Base-by-base conservation (phyloP, 2,888 invertebrate genomes). In the Pegoplata infirma region DNA sequence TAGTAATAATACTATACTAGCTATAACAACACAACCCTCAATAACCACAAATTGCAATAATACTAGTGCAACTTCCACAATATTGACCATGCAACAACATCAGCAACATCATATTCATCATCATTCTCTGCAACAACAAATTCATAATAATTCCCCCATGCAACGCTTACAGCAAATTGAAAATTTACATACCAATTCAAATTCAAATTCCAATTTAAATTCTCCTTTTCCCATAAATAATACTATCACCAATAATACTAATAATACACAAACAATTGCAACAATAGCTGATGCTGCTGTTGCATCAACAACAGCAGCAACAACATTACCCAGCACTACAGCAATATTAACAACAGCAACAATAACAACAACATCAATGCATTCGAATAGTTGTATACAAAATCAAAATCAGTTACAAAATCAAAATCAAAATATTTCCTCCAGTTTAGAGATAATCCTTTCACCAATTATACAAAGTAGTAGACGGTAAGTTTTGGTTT, bases 381-480 rank as follows among this genome's bases (percentile, higher is more conserved):
- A 82, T 82, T 67, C 81, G 80, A 80, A 49, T 40, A 82, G 72
- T 67, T 78, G n/a, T n/a, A n/a, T 81, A 46, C 71, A 58, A 68
- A 84, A 81, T 83, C 71, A 58, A 68, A 84, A 81, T 83, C 81
- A 80, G 83, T 83, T 85, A 80, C 87, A 85, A 85, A 81, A 83
- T 75, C 87, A 87, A 86, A 86, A 85, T 86, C 87, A 86, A 86
- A 89, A 86, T 86, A 89, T 89, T 88, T 89, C 90, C 87, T 89
- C 89, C 86, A 90, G 90, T 86, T 87, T 90, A 89, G 90, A 90
- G 87, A 88, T 90, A 86, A 90, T 90, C 87, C 88, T 90, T 85
- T 89, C 90, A 87, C 90, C 90, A 89, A 90, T 90, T 86, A 90
- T 90, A 83, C 90, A 90, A 89, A 90, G 90, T 89, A 90, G 90